Evolutionary conservation across 2,888 invertebrate genomes (phyloP).

Genomic region (Drosophila paucipuncta): DNA sequence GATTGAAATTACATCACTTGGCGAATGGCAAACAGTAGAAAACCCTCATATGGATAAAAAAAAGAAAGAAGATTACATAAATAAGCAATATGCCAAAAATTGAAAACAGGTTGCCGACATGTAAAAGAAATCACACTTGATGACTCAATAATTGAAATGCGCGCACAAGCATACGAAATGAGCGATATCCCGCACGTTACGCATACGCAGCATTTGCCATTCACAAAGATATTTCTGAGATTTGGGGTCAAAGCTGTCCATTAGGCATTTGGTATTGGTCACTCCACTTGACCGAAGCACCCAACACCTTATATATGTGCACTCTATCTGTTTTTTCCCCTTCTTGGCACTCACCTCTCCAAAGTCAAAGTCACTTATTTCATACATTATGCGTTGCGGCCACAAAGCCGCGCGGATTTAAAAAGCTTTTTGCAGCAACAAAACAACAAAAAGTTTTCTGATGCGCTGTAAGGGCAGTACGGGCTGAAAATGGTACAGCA

Average conservation of each 20-base stretch:
- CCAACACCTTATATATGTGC: not conserved
- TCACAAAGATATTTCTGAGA: constrained; percentile 14
- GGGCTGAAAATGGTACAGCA: not conserved
- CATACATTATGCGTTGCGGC: constrained; percentile 54
- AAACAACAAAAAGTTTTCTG: constrained; percentile 38
- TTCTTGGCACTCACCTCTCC: not conserved
- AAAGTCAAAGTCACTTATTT: constrained; percentile 45
- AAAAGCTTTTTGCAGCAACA: constrained; percentile 53
- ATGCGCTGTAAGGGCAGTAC: constrained; percentile 23
- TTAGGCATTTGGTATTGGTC: not conserved
- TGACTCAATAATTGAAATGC: constrained; percentile 79
- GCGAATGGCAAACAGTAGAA: constrained; percentile 48
- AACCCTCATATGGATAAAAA: constrained; percentile 56
- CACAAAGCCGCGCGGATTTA: constrained; percentile 60
- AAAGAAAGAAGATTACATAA: constrained; percentile 44
- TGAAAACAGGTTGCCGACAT: constrained; percentile 58
- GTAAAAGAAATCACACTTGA: constrained; percentile 74
- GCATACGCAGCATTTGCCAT: constrained; percentile 46
- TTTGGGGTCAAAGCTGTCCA: constrained; percentile 8
- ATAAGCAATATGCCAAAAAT: constrained; percentile 58
- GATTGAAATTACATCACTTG: constrained; percentile 78
- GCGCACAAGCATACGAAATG: constrained; percentile 58
- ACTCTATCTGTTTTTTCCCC: not conserved
- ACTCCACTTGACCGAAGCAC: not conserved
- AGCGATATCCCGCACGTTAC: constrained; percentile 29